phyloP scores from a whole-genome alignment of 2,888 invertebrate species.

The Tinea semifulvella region DNA sequence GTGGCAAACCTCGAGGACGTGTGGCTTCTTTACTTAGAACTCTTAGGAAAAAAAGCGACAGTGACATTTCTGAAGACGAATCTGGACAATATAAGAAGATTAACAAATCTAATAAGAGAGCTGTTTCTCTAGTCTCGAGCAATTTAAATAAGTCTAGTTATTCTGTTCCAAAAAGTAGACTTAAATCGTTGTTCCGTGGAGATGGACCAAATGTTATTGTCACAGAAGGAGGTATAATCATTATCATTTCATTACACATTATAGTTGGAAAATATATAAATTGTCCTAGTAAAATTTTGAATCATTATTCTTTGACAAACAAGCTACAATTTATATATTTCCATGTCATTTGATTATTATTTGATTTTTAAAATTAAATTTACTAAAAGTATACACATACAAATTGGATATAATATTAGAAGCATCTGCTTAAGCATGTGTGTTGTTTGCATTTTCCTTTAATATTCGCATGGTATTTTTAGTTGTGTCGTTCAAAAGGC shows the following conservation, averaged over 20 bases:
- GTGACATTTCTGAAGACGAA: constrained; percentile 48
- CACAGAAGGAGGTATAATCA: constrained; percentile 60
- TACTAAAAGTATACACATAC: neutral
- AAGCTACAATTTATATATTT: neutral
- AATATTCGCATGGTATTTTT: constrained; percentile 48
- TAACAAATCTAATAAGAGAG: constrained; percentile 55
- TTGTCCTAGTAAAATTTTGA: no score
- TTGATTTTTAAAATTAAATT: neutral
- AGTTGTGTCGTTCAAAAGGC: constrained; percentile 89
- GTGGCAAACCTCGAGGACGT: constrained; percentile 37
- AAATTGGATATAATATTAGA: no score
- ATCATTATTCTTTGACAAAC: neutral
- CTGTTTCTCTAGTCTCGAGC: constrained; percentile 47
- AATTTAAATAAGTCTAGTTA: constrained; percentile 46
- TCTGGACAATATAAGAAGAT: constrained; percentile 58
- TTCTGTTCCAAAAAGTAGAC: constrained; percentile 41
- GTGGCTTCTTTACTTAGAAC: constrained; percentile 48
- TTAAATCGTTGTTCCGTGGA: constrained; percentile 54
- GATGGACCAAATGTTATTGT: constrained; percentile 58
- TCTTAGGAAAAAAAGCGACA: constrained; percentile 41
- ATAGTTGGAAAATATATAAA: no score
- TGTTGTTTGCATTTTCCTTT: constrained; percentile 19
- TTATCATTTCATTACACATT: constrained; percentile 17
- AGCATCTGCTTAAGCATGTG: constrained; percentile 15
- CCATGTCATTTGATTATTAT: neutral